These are phyloP conservation scores for Clarias batrachus DNA, from an alignment of 2,113 vertebrate genomes.

Conservation along the genomic window DNA sequence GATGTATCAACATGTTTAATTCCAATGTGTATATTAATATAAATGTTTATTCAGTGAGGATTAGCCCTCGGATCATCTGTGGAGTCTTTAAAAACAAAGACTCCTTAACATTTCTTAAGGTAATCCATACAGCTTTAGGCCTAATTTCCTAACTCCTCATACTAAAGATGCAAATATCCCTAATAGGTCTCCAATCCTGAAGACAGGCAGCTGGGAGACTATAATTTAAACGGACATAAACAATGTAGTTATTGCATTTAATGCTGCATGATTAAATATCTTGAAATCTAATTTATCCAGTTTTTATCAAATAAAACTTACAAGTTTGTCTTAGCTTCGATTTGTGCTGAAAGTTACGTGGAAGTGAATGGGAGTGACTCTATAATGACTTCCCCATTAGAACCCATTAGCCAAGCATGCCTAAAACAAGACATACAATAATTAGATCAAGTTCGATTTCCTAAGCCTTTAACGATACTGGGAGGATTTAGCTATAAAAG, in stretches of 20 bases:
- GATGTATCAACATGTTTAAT: background rate
- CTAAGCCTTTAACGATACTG: background rate
- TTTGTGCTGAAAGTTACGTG: background rate
- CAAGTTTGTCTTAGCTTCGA: background rate
- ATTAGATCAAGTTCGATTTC: background rate
- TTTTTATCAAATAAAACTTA: background rate
- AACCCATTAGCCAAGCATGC: background rate
- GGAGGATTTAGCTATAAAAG: background rate
- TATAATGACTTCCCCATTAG: background rate
- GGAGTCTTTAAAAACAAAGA: no score
- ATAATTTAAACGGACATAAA: background rate
- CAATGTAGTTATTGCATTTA: background rate
- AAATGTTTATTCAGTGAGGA: background rate
- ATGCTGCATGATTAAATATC: background rate
- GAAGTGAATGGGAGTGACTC: conserved; percentile 9
- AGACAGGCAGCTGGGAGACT: background rate
- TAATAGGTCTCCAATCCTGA: no score
- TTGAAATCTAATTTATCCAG: background rate
- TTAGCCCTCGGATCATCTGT: no score
- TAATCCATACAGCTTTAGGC: no score
- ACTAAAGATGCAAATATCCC: no score
- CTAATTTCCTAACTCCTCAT: no score
- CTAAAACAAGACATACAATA: background rate
- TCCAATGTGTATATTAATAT: background rate
- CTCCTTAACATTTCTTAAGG: no score